Evolutionary conservation across 2,113 vertebrate species (phyloP), one percentile per base, ranked within the genome.

Genomic region (Pipra filicauda): DNA sequence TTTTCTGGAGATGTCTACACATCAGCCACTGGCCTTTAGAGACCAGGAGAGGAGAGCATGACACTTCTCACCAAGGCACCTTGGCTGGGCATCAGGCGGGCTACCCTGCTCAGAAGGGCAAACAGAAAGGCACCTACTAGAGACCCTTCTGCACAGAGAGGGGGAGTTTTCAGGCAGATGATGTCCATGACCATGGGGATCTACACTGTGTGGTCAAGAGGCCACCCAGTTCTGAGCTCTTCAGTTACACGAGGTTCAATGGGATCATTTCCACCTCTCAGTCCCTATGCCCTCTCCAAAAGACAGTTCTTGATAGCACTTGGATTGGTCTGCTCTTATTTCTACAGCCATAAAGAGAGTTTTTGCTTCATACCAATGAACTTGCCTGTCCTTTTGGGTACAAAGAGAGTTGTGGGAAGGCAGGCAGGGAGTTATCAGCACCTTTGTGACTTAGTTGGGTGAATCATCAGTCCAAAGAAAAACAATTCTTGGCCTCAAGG

Each of bases 141-240:
- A 61, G 22, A 26, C 17, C 18, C 22, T 65, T 76, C 74, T 76
- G 44, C 62, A 62, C 24, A 58, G 58, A 61, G 11, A 62, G 31
- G 20, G 6, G 61, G 11, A 8, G 15, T 55, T 46, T 83, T 70
- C 64, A 41, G 66, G 54, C 14, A 88, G 51, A 15, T 28, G 49
- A 37, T 44, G 31, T 19, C 49, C 1, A 0, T 57, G 22, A 41
- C 41, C 3, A 1, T 17, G 15, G 7, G 3, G 5, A 57, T 75
- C 48, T 78, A 44, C 61, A 71, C 30, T 44, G 33, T 15, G 49
- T 27, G 28, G 13, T 61, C 49, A 87, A 87, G 24, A 89, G 9
- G 28, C 23, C 17, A 65, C 21, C n/a, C 48, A 61, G 8, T 48
- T 91, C 52, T 76, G 37, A 93, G 44, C 18, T 85, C 44, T 54